Conservation (phyloP, 1,140 invertebrate genomes). For the Archivesica marissinica region DNA sequence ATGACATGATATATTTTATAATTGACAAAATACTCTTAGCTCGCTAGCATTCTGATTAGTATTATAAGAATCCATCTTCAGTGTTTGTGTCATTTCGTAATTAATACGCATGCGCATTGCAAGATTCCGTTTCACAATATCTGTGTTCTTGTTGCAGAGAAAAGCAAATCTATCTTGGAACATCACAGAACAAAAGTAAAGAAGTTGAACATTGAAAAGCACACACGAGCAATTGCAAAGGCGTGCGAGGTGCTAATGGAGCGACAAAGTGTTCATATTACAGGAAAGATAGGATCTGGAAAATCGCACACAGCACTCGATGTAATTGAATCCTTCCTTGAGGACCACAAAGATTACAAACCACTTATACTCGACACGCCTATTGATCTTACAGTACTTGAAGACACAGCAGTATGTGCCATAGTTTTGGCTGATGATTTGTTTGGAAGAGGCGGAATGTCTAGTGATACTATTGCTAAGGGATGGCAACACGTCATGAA, state of each 20-base stretch:
- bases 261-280: not conserved
- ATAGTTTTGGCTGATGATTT: constrained; percentile 11
- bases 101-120: no score
- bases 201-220: not conserved
- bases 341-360: not conserved
- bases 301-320: constrained; percentile 12
- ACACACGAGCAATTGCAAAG: no score
- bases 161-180: not conserved
- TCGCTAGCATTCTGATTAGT: no score
- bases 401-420: not conserved
- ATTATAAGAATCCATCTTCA: no score
- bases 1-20: no score
- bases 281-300: not conserved
- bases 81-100: no score
- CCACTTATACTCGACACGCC: constrained; percentile 19
- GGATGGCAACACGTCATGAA: not conserved
- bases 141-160: not conserved
- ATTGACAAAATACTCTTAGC: no score
- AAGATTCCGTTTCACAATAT: no score
- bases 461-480: not conserved
- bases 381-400: not conserved
- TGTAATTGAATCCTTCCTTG: not conserved
- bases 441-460: not conserved
- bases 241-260: not conserved
- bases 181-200: constrained; percentile 1